Evolutionary conservation across 2,888 invertebrate species (phyloP), one percentile per base, ranked within the genome.

Genomic region (Chirona hameri): DNA sequence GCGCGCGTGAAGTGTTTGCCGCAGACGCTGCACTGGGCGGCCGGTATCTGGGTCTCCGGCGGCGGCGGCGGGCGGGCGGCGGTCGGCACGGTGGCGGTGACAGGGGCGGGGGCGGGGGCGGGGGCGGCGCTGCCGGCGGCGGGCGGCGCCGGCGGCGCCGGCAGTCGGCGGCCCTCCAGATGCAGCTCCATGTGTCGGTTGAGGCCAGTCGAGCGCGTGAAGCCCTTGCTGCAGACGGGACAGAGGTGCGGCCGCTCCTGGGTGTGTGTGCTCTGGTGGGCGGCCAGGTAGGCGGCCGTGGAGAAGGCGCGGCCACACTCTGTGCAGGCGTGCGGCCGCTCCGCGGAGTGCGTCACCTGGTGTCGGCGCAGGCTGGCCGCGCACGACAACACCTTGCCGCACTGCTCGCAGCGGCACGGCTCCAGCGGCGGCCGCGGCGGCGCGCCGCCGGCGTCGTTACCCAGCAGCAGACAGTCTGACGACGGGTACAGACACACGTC

Each of bases 351-450:
- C 12, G 29, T 29, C 48, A 52, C 79, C 79, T 52, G 79, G 52
- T 79, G 79, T 15, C 79, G 79, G 48, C 79, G 79, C 79, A 79
- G 52, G 24, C 79, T 79, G 79, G 79, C 79, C 18, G 79, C 79
- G 52, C 79, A 79, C 27, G 79, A 79, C 14, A 79, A 52, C 79
- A 79, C 52, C 27, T 31, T 39, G 27, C 79, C 79, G 79, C 79
- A 79, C n/a, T 46, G 48, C n/a, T 79, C 14, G 27, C 79, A 79
- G 27, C 79, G 48, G 14, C 79, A 79, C 79, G 24, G 48, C 52
- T 79, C 79, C 27, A 21, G 27, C 39, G 76, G 31, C 39, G 9
- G 76, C 76, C 1, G 39, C 39, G 76, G 29, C 0, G 69, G 29
- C 0, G 27, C 14, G n/a, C 4, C 14, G 69, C 29, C 15, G 29